Evolutionary conservation across 2,888 invertebrate species (phyloP).

Genomic region (Agapostemon virescens): DNA sequence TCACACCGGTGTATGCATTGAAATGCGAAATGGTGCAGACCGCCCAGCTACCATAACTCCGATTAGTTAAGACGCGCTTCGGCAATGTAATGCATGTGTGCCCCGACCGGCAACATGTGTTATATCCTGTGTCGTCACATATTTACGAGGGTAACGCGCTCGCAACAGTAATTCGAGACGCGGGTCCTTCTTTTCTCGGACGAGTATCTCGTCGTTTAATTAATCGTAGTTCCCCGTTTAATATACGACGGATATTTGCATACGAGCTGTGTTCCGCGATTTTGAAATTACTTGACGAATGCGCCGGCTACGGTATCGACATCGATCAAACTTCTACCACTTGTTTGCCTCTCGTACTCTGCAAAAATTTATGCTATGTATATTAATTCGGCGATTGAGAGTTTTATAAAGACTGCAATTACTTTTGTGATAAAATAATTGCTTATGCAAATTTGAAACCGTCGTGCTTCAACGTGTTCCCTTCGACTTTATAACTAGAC

Average conservation of each 20-base stretch:
- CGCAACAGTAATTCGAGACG: slow-evolving; percentile 59
- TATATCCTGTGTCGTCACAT: slow-evolving; percentile 61
- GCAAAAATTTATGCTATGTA: neutral
- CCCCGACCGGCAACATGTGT: slow-evolving; percentile 57
- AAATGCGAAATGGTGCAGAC: slow-evolving; percentile 67
- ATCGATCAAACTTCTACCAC: neutral
- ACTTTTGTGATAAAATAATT: neutral
- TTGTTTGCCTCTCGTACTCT: neutral
- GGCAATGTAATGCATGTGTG: slow-evolving; percentile 67
- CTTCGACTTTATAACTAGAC: neutral
- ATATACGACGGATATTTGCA: slow-evolving; percentile 50
- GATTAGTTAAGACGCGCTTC: slow-evolving; percentile 71
- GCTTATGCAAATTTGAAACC: neutral
- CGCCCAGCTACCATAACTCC: slow-evolving; percentile 69
- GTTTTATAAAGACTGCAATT: neutral
- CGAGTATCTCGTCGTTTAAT: slow-evolving; percentile 56
- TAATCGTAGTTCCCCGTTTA: slow-evolving; percentile 59
- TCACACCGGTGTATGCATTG: slow-evolving; percentile 68
- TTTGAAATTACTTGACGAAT: slow-evolving; percentile 3
- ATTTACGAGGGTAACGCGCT: slow-evolving; percentile 64
- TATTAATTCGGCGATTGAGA: neutral
- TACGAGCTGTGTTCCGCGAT: slow-evolving; percentile 30
- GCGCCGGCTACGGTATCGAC: neutral
- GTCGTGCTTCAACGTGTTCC: neutral
- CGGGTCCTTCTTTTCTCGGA: slow-evolving; percentile 28